These are phyloP conservation scores for Ichneumon xanthorius DNA, from an alignment of 2,888 invertebrate species.

Conservation along the genomic window DNA sequence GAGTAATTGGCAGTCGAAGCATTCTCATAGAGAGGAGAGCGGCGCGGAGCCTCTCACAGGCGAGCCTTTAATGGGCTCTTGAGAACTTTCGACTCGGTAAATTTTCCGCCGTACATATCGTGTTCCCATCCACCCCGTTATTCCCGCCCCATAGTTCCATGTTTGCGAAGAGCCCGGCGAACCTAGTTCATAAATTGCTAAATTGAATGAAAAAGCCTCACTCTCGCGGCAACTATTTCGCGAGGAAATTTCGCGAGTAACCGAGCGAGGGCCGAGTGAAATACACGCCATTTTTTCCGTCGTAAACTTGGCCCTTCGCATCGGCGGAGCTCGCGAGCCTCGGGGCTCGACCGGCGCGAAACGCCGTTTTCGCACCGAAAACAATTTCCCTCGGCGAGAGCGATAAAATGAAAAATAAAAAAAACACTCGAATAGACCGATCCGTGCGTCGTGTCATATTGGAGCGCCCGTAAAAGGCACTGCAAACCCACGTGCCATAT, in stretches of 20 bases:
- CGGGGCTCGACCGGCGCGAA: neutral
- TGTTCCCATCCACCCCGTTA: slow-evolving; percentile 23
- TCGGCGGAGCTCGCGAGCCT: neutral
- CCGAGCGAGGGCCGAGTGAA: neutral
- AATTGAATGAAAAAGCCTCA: slow-evolving; percentile 42
- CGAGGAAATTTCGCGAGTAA: neutral
- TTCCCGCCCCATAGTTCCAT: slow-evolving; percentile 24
- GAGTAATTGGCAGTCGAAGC: slow-evolving; percentile 46
- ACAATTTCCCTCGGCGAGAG: slow-evolving; percentile 14
- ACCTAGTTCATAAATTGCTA: slow-evolving; percentile 30
- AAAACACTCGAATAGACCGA: neutral
- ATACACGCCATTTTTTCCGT: neutral
- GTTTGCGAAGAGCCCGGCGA: slow-evolving; percentile 28
- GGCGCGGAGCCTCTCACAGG: neutral
- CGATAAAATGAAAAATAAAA: slow-evolving; percentile 25
- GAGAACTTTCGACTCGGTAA: slow-evolving; percentile 42
- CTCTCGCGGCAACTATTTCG: slow-evolving; percentile 25
- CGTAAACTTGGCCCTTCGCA: slow-evolving; percentile 27
- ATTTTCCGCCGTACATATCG: neutral
- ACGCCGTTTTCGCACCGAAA: neutral
- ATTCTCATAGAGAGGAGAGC: slow-evolving; percentile 15
- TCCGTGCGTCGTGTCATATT: no score
- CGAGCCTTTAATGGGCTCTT: slow-evolving; percentile 52
- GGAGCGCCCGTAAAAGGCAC: no score
- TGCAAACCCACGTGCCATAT: no score